phyloP scores from a whole-genome alignment of 1,140 invertebrate genomes.

The Pseudomyrmex dendroicus region DNA sequence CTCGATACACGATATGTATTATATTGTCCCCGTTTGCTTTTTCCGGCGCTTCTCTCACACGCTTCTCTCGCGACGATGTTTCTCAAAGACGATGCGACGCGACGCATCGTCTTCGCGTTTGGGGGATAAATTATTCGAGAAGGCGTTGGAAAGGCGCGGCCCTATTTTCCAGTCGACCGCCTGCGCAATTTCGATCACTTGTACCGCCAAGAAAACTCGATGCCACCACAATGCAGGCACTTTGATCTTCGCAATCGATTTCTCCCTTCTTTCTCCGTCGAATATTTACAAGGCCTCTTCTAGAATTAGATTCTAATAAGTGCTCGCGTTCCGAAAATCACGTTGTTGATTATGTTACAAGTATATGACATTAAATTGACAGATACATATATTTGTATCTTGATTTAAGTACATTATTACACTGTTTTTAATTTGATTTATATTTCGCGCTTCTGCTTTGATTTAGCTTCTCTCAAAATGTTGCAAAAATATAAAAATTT shows the following conservation, averaged over 20 bases:
- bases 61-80: background rate
- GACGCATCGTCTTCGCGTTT: slow-evolving; percentile 27
- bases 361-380: too few species aligned
- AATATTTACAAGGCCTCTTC: too few species aligned
- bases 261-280: background rate
- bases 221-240: slow-evolving; percentile 18
- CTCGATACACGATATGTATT: background rate
- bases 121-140: slow-evolving; percentile 67
- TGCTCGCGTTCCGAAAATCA: background rate
- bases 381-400: background rate
- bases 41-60: too few species aligned
- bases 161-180: slow-evolving; percentile 64
- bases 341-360: background rate
- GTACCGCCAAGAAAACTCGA: slow-evolving; percentile 43
- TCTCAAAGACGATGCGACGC: slow-evolving; percentile 36
- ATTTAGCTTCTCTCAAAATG: too few species aligned
- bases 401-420: background rate
- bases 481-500: background rate
- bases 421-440: background rate
- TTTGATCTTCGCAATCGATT: slow-evolving; percentile 38
- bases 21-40: too few species aligned
- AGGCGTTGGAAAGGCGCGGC: slow-evolving; percentile 50
- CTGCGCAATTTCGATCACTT: slow-evolving; percentile 57
- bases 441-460: background rate
- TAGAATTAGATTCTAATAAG: background rate